Base-by-base conservation (phyloP, 2,888 invertebrate genomes). In the Malachius bipustulatus region DNA sequence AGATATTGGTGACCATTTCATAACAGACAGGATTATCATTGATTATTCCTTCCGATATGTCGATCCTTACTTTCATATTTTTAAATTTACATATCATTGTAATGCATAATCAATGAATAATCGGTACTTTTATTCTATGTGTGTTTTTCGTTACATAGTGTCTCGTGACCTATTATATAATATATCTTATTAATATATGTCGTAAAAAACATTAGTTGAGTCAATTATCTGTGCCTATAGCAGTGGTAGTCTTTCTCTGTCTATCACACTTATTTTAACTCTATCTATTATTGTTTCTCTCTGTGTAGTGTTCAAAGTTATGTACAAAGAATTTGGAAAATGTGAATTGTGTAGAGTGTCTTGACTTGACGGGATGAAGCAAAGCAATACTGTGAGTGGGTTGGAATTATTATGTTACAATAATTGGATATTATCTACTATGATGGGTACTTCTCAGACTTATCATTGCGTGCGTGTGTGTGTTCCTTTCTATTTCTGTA, bases 191-290 rank as follows among this genome's bases (percentile, higher is more conserved):
- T 56, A n/a, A 59, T 57, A 59, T 52, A 58, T 62, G 60, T 62
- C 58, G 60, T 60, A 60, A 59, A 56, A 59, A 57, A 60, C 48
- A 58, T 69, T 68, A 69, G 69, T 70, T 70, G 69, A 70, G 70
- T 70, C 70, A 70, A 70, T 70, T 70, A 70, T 67, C 69, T 69
- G 70, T 70, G 70, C 70, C 70, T 70, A 58, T 64, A 63, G 63
- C 59, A 55, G 56, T 62, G 59, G 59, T 62, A 61, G 61, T 59
- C 53, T 57, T 49, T 62, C 48, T 58, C 50, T 57, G 53, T 58
- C 57, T 59, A 55, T 57, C 53, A 59, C 60, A 57, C 55, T 49
- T 47, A 47, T 34, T 46, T 49, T 46, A 45, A 53, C 48, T 52
- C 47, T 46, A 48, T 47, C 43, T 39, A 38, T 39, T 42, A 47